These are phyloP conservation scores for Tiphia femorata DNA, from an alignment of 2,888 invertebrate species.

Conservation along the genomic window DNA sequence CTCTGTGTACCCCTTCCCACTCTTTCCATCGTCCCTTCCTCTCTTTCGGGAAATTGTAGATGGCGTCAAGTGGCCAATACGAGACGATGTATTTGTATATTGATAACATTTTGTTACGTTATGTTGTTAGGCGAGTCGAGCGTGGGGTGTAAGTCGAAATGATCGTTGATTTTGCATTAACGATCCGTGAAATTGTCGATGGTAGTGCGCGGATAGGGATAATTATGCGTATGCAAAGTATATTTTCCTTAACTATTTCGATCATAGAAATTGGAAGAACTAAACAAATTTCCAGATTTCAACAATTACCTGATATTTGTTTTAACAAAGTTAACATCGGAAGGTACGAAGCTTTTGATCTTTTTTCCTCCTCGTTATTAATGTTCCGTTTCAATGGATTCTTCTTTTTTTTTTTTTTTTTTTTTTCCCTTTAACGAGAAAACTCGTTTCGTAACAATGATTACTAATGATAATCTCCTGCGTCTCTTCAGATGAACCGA, in stretches of 20 bases:
- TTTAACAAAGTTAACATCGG: conserved; percentile 91
- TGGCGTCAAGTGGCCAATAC: neutral
- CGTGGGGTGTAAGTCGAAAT: no score
- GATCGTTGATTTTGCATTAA: no score
- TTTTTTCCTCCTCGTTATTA: no score
- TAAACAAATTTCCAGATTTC: conserved; percentile 98
- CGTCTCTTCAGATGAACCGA: conserved; percentile 88
- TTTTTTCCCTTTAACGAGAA: neutral
- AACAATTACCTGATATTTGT: conserved; percentile 99
- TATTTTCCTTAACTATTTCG: conserved; percentile 72
- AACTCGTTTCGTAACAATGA: neutral
- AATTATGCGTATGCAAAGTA: no score
- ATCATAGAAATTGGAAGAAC: conserved; percentile 94
- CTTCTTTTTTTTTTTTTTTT: no score
- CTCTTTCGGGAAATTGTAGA: neutral
- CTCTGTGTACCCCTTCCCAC: no score
- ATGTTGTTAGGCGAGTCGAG: neutral
- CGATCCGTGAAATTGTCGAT: no score
- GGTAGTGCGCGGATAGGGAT: no score
- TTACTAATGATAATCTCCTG: neutral
- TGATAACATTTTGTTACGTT: neutral
- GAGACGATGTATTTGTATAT: neutral
- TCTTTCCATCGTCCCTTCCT: no score
- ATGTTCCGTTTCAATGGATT: no score
- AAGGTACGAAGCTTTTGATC: no score